Base-by-base conservation (phyloP, 1,140 invertebrate genomes). In the Drosophila serrata region DNA sequence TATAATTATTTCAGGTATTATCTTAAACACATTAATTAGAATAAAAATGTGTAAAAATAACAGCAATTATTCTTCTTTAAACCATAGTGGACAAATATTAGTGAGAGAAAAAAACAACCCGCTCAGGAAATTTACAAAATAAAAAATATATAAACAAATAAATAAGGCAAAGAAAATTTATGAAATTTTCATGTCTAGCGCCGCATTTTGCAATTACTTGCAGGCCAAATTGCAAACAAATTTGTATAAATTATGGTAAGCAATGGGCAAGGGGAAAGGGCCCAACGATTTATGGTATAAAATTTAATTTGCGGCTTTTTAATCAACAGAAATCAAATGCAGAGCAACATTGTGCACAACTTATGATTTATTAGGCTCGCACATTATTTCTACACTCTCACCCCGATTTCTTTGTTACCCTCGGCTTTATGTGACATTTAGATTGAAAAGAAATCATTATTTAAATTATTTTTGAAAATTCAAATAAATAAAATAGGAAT, bases 291-390 rank as follows among this genome's bases (percentile, higher is more conserved):
- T 75, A 58, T 75, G 60, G 53, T 39, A 40, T 13, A 55, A 59
- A 75, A 65, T 76, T 76, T 53, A 76, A 76, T 76, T 76, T 76
- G 74, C 72, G 74, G 74, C 74, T 75, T 76, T 76, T 76, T 76
- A 76, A 76, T 76, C 70, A 75, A 76, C 74, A 76, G 74, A 65
- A 75, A 76, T 70, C 49, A 67, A 70, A 70, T 70, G 62, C 67
- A 39, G 67, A 63, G 48, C 62, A 56, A 70, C 67, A 67, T 55
- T 67, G 46, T 58, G 43, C 31, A 49, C 31, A 62, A 75, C 59
- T 58, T 45, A 75, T 75, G 70, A 75, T 75, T 75, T 75, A 75
- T 65, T 43, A 65, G 31, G 53, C 69, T 33, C 17, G 65, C 69
- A 70, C 68, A 33, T 61, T 6, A 61, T 61, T 24, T 56, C 31